These are phyloP conservation scores for Agonopterix heracliana DNA, from an alignment of 2,888 invertebrate species.

Conservation along the genomic window DNA sequence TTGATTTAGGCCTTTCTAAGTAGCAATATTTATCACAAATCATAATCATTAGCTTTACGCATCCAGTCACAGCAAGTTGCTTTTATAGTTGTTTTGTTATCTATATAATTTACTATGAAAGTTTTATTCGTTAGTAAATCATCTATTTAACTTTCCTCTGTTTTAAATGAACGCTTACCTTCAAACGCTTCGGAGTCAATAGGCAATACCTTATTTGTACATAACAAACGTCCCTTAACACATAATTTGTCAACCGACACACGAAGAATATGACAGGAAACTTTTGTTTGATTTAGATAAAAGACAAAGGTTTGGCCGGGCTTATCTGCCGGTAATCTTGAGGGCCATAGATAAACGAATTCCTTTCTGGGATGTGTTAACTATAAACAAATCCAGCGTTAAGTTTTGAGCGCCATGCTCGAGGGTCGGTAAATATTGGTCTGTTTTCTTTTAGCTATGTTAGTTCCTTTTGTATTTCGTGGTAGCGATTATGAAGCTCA, in stretches of 20 bases:
- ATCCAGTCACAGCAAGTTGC: no score
- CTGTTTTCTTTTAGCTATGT: slow-evolving; percentile 4
- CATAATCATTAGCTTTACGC: no score
- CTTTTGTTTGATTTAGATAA: slow-evolving; percentile 69
- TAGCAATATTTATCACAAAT: no score
- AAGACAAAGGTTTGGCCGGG: slow-evolving; percentile 60
- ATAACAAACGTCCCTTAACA: slow-evolving; percentile 35
- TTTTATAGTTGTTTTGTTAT: no score
- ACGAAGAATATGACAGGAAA: slow-evolving; percentile 57
- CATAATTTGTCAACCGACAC: slow-evolving; percentile 34
- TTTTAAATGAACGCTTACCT: background rate
- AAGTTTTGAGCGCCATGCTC: slow-evolving; percentile 20
- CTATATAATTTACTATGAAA: no score
- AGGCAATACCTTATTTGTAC: slow-evolving; percentile 27
- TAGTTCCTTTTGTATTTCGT: slow-evolving; percentile 8
- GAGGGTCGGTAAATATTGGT: slow-evolving; percentile 13
- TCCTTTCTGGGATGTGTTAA: slow-evolving; percentile 62
- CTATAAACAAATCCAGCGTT: slow-evolving; percentile 52
- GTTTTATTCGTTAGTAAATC: no score
- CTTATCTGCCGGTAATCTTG: slow-evolving; percentile 57
- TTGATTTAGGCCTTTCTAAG: no score
- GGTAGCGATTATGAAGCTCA: slow-evolving; percentile 2
- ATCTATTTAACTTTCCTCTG: background rate
- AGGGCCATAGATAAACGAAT: slow-evolving; percentile 63
- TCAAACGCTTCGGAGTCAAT: slow-evolving; percentile 27